These are phyloP conservation scores for Ptilodon capucinus DNA, from an alignment of 2,888 invertebrate genomes.

Conservation along the genomic window DNA sequence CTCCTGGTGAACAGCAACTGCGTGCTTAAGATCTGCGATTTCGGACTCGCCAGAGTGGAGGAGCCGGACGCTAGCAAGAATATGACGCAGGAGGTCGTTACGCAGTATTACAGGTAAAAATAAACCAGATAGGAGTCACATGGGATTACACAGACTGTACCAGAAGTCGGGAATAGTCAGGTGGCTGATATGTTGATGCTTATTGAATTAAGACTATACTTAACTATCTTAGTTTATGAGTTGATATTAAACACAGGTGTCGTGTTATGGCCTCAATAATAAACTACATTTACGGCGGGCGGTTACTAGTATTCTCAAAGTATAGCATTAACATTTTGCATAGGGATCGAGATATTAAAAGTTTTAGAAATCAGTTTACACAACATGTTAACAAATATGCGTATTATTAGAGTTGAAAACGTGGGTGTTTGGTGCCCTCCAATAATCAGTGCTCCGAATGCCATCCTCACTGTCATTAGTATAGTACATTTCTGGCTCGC, in stretches of 20 bases:
- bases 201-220: too few species aligned
- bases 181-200: too few species aligned
- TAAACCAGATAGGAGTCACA: too few species aligned
- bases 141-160: too few species aligned
- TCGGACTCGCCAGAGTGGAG: slow-evolving; percentile 98
- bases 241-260: too few species aligned
- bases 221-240: too few species aligned
- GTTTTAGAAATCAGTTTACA: slow-evolving; percentile 4
- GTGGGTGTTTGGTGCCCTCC: slow-evolving; percentile 3
- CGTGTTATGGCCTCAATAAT: too few species aligned
- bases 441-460: slow-evolving; percentile 11
- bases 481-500: slow-evolving; percentile 8
- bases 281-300: too few species aligned
- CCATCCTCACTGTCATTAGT: slow-evolving; percentile 13
- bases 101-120: slow-evolving; percentile 94
- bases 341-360: slow-evolving; percentile 4
- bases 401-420: slow-evolving; percentile 9
- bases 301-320: too few species aligned
- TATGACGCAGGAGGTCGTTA: slow-evolving; percentile 99
- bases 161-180: too few species aligned
- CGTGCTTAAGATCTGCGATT: slow-evolving; percentile 99
- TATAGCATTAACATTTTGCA: background rate
- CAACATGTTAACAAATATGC: slow-evolving; percentile 3
- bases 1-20: slow-evolving; percentile 99
- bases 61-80: slow-evolving; percentile 96